Percentiles rank a stretch among this genome's conserved stretches.
Conservation (phyloP, 2,888 invertebrate genomes). For the Nephrotoma appendiculata region DNA sequence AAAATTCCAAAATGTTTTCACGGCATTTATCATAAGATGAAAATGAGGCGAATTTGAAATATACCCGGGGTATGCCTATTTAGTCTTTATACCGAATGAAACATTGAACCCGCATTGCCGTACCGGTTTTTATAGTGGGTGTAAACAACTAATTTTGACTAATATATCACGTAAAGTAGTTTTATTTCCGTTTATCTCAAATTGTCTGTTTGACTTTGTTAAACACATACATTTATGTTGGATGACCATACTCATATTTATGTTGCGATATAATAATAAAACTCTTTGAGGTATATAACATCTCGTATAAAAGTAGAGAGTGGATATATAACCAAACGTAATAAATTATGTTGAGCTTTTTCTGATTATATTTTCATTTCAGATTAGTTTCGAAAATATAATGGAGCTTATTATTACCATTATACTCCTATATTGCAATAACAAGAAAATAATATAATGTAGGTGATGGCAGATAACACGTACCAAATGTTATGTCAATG, state of each 20-base stretch:
- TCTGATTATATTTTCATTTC: background rate
- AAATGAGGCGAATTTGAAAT: background rate
- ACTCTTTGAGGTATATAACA: background rate
- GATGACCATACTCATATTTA: background rate
- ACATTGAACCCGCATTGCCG: background rate
- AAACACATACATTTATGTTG: background rate
- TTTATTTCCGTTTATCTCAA: background rate
- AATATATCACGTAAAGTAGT: background rate
- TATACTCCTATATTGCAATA: too few species aligned
- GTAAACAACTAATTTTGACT: background rate
- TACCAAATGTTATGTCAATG: background rate
- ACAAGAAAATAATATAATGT: background rate
- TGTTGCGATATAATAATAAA: background rate
- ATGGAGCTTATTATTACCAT: background rate
- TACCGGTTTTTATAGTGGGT: background rate
- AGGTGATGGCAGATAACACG: background rate
- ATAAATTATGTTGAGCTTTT: background rate
- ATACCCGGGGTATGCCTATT: background rate
- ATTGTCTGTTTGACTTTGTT: background rate
- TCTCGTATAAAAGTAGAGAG: background rate
- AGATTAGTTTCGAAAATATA: background rate
- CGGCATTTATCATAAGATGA: background rate
- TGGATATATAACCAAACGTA: background rate
- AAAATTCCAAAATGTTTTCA: background rate
- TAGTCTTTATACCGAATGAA: background rate